Evolutionary conservation across 2,888 invertebrate genomes (phyloP), one percentile per base, ranked within the genome.

Genomic region (Seira ritae): DNA sequence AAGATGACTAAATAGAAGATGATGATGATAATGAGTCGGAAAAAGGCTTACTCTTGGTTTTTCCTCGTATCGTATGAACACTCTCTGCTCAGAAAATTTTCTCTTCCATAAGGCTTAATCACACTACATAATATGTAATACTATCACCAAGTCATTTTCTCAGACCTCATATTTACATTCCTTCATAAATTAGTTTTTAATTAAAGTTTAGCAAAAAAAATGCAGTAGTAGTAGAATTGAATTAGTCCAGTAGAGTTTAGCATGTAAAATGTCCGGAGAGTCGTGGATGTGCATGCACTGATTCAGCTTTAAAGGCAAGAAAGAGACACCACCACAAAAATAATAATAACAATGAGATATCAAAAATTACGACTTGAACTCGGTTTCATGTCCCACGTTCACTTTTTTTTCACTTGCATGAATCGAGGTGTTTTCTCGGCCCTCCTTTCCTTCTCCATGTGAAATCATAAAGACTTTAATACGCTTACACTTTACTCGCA

Each of bases 1-100:
- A 69, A 17, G 76, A 76, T 70, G 77, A 79, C 67, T 78, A 82
- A 80, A 73, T 72, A 37, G 69, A 71, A 75, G 74, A 69, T 60
- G 67, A 70, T 23, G 72, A 71, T 81, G 74, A 69, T 60, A 67
- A 70, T 23, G 72, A 72, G 76, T 68, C 77, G 73, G 78, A 66
- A 83, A 73, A 77, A 83, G 68, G 78, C 20, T 81, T 76, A 71
- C 70, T 70, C 55, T 60, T 23, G 20, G 23, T 19, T 62, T 67
- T 67, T 67, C 19, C 22, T 62, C 62, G 10, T 31, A 31, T 62
- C 42, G n/a, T n/a, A n/a, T 62, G 1, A 62, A 62, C 19, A 62
- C 20, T 22, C 62, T 62, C 62, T 62, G 3, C 15, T 15, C 50
- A 20, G 15, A 62, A 62, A 6, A 62, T 62, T 62, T 62, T 62